Percentiles rank a stretch among this genome's conserved stretches.
phyloP scores from a whole-genome alignment of 2,113 vertebrate genomes.

The human (Homo sapiens) region DNA sequence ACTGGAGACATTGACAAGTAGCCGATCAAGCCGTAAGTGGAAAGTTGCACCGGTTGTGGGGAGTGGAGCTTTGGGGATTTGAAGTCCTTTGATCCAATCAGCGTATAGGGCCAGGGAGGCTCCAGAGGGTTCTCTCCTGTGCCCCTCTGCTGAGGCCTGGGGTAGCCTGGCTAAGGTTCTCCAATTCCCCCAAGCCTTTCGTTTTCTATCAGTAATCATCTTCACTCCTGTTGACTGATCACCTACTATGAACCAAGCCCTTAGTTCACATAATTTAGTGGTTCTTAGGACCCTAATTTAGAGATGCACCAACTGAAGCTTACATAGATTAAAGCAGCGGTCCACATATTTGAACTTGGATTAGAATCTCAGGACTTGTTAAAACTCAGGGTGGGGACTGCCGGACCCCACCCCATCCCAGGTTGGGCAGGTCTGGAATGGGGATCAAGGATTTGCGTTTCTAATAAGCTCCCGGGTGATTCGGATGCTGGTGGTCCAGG shows the following conservation, averaged over 20 bases:
- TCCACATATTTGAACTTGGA: background rate
- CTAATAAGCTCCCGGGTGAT: background rate
- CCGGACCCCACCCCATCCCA: background rate
- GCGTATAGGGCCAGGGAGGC: background rate
- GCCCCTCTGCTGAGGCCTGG: background rate
- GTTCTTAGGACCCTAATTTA: background rate
- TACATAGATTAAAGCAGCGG: background rate
- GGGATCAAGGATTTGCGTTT: background rate
- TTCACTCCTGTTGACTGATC: background rate
- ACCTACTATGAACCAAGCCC: background rate
- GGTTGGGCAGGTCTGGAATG: background rate
- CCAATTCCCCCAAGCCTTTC: too few species aligned
- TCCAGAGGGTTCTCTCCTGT: background rate
- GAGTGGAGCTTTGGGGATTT: background rate
- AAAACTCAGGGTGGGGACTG: background rate
- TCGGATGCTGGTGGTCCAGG: background rate
- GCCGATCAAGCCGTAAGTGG: background rate
- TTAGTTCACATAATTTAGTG: too few species aligned
- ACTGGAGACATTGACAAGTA: too few species aligned
- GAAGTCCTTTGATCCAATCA: background rate
- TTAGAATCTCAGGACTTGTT: background rate
- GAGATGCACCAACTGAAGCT: background rate
- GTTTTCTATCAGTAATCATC: background rate
- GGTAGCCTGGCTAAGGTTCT: rapidly evolving
- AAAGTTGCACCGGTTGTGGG: background rate